These are phyloP conservation scores for Fregetta grallaria DNA, from an alignment of 2,113 vertebrate genomes.

Conservation along the genomic window DNA sequence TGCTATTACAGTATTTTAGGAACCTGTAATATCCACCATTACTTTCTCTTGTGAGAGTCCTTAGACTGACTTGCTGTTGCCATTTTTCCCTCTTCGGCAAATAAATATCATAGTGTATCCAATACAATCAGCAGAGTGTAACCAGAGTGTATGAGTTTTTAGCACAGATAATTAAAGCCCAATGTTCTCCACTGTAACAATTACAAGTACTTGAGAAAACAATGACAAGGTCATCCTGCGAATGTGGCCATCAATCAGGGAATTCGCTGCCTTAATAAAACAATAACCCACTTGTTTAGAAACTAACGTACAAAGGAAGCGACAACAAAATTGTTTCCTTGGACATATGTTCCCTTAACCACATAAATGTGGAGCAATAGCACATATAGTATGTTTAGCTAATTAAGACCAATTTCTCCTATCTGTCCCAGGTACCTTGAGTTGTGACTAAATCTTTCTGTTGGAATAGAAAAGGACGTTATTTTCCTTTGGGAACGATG, in stretches of 20 bases:
- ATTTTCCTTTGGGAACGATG: neutral
- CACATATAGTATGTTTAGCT: neutral
- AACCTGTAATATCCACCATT: slow-evolving; percentile 69
- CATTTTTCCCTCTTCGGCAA: slow-evolving; percentile 59
- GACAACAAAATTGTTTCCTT: slow-evolving; percentile 48
- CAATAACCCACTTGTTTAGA: slow-evolving; percentile 42
- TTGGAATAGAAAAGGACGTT: neutral
- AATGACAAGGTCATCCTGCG: slow-evolving; percentile 65
- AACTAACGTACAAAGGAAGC: neutral
- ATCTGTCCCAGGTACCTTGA: neutral
- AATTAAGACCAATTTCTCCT: slow-evolving; percentile 40
- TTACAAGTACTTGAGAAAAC: slow-evolving; percentile 68
- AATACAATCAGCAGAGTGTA: slow-evolving; percentile 77
- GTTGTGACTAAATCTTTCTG: neutral
- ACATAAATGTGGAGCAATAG: neutral
- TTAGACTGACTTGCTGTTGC: slow-evolving; percentile 62
- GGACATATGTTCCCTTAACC: slow-evolving; percentile 46
- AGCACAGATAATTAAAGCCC: slow-evolving; percentile 80
- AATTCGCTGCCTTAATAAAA: slow-evolving; percentile 47
- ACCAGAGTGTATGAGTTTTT: slow-evolving; percentile 65
- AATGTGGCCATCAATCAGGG: slow-evolving; percentile 55
- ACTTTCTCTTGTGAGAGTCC: slow-evolving; percentile 62
- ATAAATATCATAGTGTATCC: slow-evolving; percentile 74
- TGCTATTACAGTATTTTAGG: slow-evolving; percentile 71
- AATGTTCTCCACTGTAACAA: slow-evolving; percentile 72